Evolutionary conservation across 2,888 invertebrate species (phyloP), one percentile per base, ranked within the genome.

Genomic region (Cephus pulcher): DNA sequence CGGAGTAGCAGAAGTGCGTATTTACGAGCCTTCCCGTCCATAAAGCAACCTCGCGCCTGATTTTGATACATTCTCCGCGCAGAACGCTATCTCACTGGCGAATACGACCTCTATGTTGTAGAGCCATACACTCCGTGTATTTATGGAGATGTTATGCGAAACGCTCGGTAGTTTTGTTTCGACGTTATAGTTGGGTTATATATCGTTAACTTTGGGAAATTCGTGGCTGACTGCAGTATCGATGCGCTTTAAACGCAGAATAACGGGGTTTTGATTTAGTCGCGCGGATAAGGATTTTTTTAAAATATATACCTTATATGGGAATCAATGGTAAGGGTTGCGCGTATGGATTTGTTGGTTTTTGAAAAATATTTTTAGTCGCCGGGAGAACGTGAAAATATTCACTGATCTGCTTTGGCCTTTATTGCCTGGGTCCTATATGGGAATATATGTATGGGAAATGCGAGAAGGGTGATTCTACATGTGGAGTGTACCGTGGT

Each of bases 31-130:
- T 89, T 90, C 89, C 89, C 91, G 91, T 91, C 91, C 91, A 91
- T 91, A 91, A 91, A 91, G 91, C 91, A 91, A 89, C 90, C 91
- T 91, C 89, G 91, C 91, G 91, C 91, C 91, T 91, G 91, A 91
- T 91, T 91, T 91, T 91, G 91, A 91, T 91, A 91, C 91, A 91
- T 91, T 91, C 90, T 88, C 90, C 85, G 84, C 82, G 88, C 89
- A 84, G 85, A 87, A 91, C 88, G 89, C 90, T 91, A 91, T 91
- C 91, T 91, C 91, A 91, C 91, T 89, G 89, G 91, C 91, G 90
- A 90, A 91, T 91, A 91, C 91, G 91, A 91, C 90, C 91, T 87
- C 89, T 89, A 89, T 90, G 56, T 23, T 56, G 56, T 56, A 56
- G 56, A 90, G 88, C 89, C 88, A 87, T 90, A 89, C 84, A 87